phyloP scores from a whole-genome alignment of 2,113 vertebrate genomes.

The Cyanistes caeruleus region DNA sequence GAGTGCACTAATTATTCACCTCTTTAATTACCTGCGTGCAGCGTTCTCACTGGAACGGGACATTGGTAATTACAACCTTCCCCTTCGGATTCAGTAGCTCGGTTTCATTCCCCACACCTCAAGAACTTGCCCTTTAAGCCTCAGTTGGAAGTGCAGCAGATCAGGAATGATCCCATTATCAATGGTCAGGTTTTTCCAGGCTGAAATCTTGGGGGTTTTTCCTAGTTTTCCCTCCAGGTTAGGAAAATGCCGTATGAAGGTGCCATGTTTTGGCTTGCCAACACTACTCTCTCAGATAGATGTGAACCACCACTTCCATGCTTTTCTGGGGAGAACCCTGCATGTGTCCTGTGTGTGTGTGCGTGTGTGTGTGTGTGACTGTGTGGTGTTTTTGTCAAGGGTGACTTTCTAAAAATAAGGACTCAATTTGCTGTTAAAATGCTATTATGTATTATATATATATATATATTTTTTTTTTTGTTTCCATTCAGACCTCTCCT shows the following conservation, averaged over 20 bases:
- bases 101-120: slow-evolving; percentile 53
- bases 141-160: slow-evolving; percentile 44
- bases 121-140: background rate
- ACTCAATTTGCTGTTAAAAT: slow-evolving; percentile 72
- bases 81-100: slow-evolving; percentile 44
- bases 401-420: slow-evolving; percentile 73
- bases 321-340: slow-evolving; percentile 71
- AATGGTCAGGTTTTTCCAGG: slow-evolving; percentile 23
- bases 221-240: slow-evolving; percentile 42
- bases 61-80: background rate
- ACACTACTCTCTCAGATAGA: slow-evolving; percentile 72
- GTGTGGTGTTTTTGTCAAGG: slow-evolving; percentile 61
- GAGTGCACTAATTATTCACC: slow-evolving; percentile 64
- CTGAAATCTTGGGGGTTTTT: slow-evolving; percentile 30
- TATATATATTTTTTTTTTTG: background rate
- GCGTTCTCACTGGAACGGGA: slow-evolving; percentile 58
- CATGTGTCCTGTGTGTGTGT: slow-evolving; percentile 67
- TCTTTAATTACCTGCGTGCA: slow-evolving; percentile 27
- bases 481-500: slow-evolving; percentile 67
- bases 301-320: slow-evolving; percentile 60
- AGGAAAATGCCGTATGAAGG: slow-evolving; percentile 75
- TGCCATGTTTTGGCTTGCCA: slow-evolving; percentile 78
- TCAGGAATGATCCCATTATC: background rate
- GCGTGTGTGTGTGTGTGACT: background rate
- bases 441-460: slow-evolving; percentile 53